Evolutionary conservation across 1,140 invertebrate species (phyloP).

Genomic region (Microvelia longipes): DNA sequence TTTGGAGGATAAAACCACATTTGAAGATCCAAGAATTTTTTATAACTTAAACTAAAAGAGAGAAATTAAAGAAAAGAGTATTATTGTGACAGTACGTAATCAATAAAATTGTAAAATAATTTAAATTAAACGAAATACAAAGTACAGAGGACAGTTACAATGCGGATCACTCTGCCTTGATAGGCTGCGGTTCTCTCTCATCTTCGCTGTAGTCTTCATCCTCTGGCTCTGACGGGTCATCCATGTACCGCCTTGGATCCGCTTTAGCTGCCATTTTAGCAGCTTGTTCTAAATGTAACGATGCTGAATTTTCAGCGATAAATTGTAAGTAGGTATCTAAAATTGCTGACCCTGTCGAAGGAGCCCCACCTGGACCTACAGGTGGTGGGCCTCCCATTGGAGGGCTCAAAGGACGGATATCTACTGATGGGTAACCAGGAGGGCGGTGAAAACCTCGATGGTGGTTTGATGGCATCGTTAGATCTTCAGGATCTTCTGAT

Average conservation of each 20-base stretch:
- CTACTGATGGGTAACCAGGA: conserved; percentile 15
- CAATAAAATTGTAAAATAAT: neutral
- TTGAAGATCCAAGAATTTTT: neutral
- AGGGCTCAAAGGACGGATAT: conserved; percentile 19
- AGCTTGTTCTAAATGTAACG: conserved; percentile 27
- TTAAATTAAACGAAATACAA: neutral
- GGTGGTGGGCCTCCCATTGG: conserved; percentile 13
- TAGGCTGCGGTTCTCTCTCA: conserved; percentile 23
- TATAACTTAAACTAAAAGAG: neutral
- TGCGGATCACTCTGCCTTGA: conserved; percentile 24
- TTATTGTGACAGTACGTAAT: neutral
- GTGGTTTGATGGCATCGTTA: conserved; percentile 37
- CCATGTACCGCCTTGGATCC: conserved; percentile 20
- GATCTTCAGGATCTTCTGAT: conserved; percentile 60
- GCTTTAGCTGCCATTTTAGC: conserved; percentile 22
- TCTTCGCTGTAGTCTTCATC: conserved; percentile 25
- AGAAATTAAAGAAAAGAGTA: neutral
- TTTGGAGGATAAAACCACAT: neutral
- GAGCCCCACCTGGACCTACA: neutral
- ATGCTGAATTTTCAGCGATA: conserved; percentile 61
- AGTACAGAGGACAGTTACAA: neutral
- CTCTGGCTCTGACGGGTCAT: conserved; percentile 22
- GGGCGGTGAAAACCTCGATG: neutral
- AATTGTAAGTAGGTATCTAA: conserved; percentile 71
- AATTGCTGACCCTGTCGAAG: conserved; percentile 51